Percentiles rank a stretch among this genome's conserved stretches.
Evolutionary conservation across 2,888 invertebrate species (phyloP).

Genomic region (Palloptera scutellata): DNA sequence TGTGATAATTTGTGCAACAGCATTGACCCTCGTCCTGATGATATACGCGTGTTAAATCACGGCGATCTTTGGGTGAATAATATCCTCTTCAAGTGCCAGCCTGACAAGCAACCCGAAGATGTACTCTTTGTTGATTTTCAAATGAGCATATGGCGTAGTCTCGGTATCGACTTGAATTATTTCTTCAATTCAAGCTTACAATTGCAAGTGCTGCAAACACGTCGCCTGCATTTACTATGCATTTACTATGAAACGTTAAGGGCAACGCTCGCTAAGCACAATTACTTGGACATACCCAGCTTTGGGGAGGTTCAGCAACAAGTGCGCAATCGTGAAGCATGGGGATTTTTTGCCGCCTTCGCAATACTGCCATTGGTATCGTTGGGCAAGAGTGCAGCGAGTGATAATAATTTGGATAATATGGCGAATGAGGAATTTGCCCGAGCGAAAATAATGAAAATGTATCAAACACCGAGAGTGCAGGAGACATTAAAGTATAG

Average conservation of each 20-base stretch:
- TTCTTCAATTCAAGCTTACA: slow-evolving; percentile 47
- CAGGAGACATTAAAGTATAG: slow-evolving; percentile 39
- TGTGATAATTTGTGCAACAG: slow-evolving; percentile 12
- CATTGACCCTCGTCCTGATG: slow-evolving; percentile 8
- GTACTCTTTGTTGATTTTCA: slow-evolving; percentile 50
- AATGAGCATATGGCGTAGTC: slow-evolving; percentile 47
- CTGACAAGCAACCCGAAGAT: slow-evolving; percentile 18
- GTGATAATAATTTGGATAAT: slow-evolving; percentile 41
- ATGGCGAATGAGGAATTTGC: slow-evolving; percentile 39
- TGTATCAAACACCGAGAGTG: slow-evolving; percentile 40
- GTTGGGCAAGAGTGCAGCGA: slow-evolving; percentile 38
- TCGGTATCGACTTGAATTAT: slow-evolving; percentile 51
- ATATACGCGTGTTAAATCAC: slow-evolving; percentile 64
- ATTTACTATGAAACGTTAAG: slow-evolving; percentile 40
- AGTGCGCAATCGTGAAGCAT: slow-evolving; percentile 37
- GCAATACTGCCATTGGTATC: slow-evolving; percentile 40
- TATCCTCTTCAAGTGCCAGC: slow-evolving; percentile 64
- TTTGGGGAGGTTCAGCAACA: slow-evolving; percentile 39
- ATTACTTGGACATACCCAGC: slow-evolving; percentile 34
- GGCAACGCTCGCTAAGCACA: slow-evolving; percentile 22
- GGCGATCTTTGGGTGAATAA: slow-evolving; percentile 68
- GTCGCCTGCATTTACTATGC: slow-evolving; percentile 39
- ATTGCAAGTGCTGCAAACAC: slow-evolving; percentile 42
- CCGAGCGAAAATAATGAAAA: slow-evolving; percentile 33
- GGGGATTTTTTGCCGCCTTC: slow-evolving; percentile 42